phyloP scores from a whole-genome alignment of 2,888 invertebrate genomes.

The Anaspis maculata region DNA sequence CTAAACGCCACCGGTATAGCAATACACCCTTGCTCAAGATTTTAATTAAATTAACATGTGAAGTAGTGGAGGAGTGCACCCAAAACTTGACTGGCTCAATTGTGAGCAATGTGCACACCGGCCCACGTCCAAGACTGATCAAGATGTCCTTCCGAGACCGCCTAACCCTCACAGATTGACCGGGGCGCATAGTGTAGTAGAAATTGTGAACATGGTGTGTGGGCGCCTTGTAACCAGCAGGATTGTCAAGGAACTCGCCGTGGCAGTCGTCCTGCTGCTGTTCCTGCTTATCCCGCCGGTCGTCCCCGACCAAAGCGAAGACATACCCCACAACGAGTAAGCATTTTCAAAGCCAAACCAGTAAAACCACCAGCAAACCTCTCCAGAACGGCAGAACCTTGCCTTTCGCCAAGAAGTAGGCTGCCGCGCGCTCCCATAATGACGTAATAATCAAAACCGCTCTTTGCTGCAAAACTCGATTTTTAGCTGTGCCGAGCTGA shows the following conservation, averaged over 20 bases:
- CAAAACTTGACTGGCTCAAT: too few relatives aligned
- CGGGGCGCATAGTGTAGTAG: constrained; percentile 21
- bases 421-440: not conserved
- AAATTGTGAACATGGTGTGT: constrained; percentile 30
- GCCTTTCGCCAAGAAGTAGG: not conserved
- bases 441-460: not conserved
- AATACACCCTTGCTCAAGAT: constrained; percentile 23
- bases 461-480: constrained; percentile 11
- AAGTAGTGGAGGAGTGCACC: constrained; percentile 9
- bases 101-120: too few relatives aligned
- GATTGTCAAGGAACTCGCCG: constrained; percentile 13
- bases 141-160: constrained; percentile 7
- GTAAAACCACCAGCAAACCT: constrained; percentile 11
- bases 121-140: constrained; percentile 8
- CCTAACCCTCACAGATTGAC: constrained; percentile 21
- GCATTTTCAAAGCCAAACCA: constrained; percentile 37
- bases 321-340: constrained; percentile 87
- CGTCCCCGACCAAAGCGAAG: constrained; percentile 72
- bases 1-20: constrained; percentile 32
- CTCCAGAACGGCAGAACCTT: not conserved
- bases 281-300: constrained; percentile 41
- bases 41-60: constrained; percentile 30
- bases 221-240: constrained; percentile 16
- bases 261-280: constrained; percentile 23
- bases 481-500: constrained; percentile 14